A percentile compares a stretch with the other conserved stretches of the same genome.
These are phyloP conservation scores for Pseudomyrmex pallidus DNA, from an alignment of 1,140 invertebrate genomes.

Conservation along the genomic window DNA sequence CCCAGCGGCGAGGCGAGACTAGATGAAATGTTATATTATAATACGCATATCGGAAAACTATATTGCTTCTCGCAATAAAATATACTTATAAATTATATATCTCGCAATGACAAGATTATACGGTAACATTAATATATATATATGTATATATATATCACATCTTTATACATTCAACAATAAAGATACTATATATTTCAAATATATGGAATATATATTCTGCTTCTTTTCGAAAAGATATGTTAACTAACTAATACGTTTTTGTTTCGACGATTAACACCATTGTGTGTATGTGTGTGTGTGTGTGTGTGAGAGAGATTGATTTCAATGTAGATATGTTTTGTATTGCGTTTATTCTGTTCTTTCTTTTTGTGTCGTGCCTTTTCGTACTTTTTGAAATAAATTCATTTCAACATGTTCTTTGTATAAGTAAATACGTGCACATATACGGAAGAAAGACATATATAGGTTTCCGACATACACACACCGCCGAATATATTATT, in stretches of 20 bases:
- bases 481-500: slow-evolving; percentile 21
- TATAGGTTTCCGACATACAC: slow-evolving; percentile 52
- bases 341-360: background rate
- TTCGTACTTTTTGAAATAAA: too few relatives aligned
- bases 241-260: slow-evolving; percentile 13
- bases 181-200: slow-evolving; percentile 20
- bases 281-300: slow-evolving; percentile 10
- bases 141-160: background rate
- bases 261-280: slow-evolving; percentile 3
- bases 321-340: background rate
- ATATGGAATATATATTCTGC: slow-evolving; percentile 26
- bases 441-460: slow-evolving; percentile 27
- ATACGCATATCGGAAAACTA: slow-evolving; percentile 54
- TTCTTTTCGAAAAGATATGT: background rate
- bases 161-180: slow-evolving; percentile 25
- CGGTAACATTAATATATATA: slow-evolving; percentile 35
- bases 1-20: slow-evolving; percentile 51
- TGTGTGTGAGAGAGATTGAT: background rate
- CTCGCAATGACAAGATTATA: background rate
- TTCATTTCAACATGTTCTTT: background rate
- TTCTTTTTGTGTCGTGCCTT: background rate
- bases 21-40: slow-evolving; percentile 58
- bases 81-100: slow-evolving; percentile 14
- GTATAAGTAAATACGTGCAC: background rate
- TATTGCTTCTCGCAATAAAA: slow-evolving; percentile 37